These are phyloP conservation scores for Sinella curviseta DNA, from an alignment of 1,140 invertebrate species.

Conservation along the genomic window DNA sequence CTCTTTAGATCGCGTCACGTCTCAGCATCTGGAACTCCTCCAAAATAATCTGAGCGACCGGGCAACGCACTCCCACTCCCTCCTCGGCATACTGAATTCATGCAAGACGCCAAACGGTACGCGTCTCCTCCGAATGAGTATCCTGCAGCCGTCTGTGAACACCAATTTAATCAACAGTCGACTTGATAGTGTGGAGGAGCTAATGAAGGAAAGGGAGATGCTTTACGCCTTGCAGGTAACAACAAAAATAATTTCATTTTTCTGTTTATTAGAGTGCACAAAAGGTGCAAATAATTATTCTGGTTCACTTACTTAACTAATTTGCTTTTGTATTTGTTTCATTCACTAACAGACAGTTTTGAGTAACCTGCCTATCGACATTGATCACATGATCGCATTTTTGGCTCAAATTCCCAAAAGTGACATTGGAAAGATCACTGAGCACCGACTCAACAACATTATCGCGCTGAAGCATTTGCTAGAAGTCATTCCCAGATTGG, in stretches of 20 bases:
- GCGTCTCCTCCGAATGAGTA: constrained; percentile 71
- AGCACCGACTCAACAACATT: constrained; percentile 76
- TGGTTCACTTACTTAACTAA: no score
- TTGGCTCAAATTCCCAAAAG: constrained; percentile 59
- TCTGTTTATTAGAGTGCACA: background rate
- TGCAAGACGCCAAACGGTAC: constrained; percentile 77
- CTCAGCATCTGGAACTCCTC: constrained; percentile 73
- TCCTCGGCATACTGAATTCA: constrained; percentile 75
- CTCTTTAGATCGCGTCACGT: constrained; percentile 66
- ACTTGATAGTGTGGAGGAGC: constrained; percentile 71
- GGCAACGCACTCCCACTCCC: constrained; percentile 55
- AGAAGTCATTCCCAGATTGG: constrained; percentile 68
- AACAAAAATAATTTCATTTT: background rate
- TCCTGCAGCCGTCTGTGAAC: constrained; percentile 78
- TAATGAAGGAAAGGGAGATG: constrained; percentile 66
- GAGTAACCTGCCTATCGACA: constrained; percentile 60
- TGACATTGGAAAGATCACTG: constrained; percentile 59
- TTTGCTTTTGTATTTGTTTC: background rate
- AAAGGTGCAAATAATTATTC: background rate
- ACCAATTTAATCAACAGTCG: constrained; percentile 66
- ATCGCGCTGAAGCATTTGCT: constrained; percentile 76
- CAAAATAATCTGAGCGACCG: constrained; percentile 57
- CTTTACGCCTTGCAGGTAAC: constrained; percentile 59
- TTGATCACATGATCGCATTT: constrained; percentile 64
- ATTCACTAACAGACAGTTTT: constrained; percentile 56